phyloP scores from a whole-genome alignment of 2,797 vertebrate genomes.

The Alcedo atthis region DNA sequence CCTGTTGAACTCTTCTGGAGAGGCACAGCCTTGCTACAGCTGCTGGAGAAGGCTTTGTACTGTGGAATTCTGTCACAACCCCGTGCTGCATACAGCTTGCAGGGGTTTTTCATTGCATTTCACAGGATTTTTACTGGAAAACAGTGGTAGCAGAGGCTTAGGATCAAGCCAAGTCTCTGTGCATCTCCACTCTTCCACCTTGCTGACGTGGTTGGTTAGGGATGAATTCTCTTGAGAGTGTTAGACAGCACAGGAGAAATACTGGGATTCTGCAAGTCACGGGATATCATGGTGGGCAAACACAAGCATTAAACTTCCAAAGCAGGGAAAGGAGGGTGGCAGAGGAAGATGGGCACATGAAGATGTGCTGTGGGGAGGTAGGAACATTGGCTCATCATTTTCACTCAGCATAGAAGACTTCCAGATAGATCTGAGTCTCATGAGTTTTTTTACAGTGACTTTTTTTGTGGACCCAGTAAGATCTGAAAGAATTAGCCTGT shows the following conservation, averaged over 20 bases:
- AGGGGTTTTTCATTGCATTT: not conserved
- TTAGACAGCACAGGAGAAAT: not conserved
- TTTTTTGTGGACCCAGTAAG: not conserved
- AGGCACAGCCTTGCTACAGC: not conserved
- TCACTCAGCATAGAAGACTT: not conserved
- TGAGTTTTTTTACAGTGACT: not conserved
- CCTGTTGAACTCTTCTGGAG: not conserved
- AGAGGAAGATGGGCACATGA: not conserved
- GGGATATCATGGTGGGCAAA: not conserved
- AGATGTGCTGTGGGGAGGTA: not conserved
- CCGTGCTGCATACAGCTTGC: not conserved
- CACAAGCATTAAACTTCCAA: not conserved
- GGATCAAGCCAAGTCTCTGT: not conserved
- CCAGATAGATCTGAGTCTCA: not conserved
- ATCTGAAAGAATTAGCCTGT: not conserved
- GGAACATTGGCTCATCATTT: not conserved
- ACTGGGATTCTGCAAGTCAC: not conserved
- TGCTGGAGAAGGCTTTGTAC: not conserved
- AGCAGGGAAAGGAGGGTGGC: not conserved
- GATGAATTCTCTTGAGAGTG: not conserved
- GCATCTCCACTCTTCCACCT: not conserved
- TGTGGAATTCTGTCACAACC: not conserved
- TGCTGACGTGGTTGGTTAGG: accelerated
- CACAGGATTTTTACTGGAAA: not conserved
- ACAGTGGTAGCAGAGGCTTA: not conserved